Base-by-base conservation (phyloP, 2,797 vertebrate species). In the Remorina albescens region DNA sequence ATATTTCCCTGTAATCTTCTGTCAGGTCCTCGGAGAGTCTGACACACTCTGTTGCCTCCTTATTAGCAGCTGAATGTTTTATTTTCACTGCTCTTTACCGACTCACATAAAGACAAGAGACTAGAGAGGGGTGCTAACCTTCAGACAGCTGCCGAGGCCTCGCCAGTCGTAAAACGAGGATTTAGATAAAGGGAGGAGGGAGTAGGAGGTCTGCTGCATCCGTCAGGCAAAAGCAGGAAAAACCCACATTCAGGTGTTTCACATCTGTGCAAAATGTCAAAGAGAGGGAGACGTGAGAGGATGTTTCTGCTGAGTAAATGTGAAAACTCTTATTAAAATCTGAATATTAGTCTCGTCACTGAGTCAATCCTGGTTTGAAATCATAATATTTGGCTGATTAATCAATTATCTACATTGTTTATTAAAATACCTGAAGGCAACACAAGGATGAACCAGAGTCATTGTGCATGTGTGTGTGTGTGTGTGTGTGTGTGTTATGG, bases 101-200 rank as follows among this genome's bases (percentile, higher is more conserved):
- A 11, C 67, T 71, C 4, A 6, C 44, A 66, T 44, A 0, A 25
- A 54, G 65, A 66, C 5, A 0, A 28, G 25, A 30, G 55, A 3
- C 23, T 6, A 9, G 2, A 30, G 39, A n/a, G 39, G 4, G 9
- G 16, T 1, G 13, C 30, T 12, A 8, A 63, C 36, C 18, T 6
- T 39, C 63, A 50, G 58, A 62, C 26, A 23, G 16, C 59, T 28
- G 6, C 42, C 1, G 32, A 73, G 69, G 49, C 62, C 60, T 60
- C 54, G 8, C 26, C 37, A 62, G 59, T 81, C 70, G 55, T 72
- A 76, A 81, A 78, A 77, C 53, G 23, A 12, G 59, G 65, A 82
- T 78, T 78, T 49, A 75, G 56, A 74, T 25, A 21, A 23, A 61
- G 21, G 8, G 60, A 36, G 30, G 4, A 53, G 26, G 12, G 16